Conservation (phyloP, 2,113 vertebrate genomes). For the Speoplatyrhinus poulsoni region DNA sequence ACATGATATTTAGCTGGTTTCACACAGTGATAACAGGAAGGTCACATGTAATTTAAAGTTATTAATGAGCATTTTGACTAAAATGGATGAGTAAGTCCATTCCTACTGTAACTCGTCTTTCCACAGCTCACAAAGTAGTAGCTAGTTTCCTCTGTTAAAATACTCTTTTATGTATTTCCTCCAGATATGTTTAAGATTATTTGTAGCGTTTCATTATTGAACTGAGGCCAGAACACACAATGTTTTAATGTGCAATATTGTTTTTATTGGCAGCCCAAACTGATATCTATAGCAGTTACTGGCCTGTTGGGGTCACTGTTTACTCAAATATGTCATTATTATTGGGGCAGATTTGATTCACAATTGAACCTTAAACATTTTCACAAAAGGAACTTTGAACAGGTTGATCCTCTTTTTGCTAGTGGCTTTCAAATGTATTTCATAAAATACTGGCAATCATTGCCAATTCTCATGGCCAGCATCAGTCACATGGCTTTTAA, state of each 20-base stretch:
- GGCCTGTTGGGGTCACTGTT: constrained; percentile 41
- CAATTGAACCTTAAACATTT: not conserved
- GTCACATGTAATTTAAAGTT: constrained; percentile 70
- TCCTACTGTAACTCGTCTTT: constrained; percentile 10
- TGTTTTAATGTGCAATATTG: too few species aligned
- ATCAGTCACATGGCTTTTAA: not conserved
- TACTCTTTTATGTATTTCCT: too few species aligned
- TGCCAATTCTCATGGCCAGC: not conserved
- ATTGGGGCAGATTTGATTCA: too few species aligned
- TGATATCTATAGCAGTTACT: not conserved
- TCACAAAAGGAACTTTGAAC: not conserved
- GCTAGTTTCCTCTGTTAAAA: not conserved
- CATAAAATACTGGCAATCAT: not conserved
- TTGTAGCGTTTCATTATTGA: too few species aligned
- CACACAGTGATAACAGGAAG: constrained; percentile 65
- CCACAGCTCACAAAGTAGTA: not conserved
- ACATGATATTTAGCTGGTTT: constrained; percentile 60
- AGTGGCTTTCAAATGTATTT: not conserved
- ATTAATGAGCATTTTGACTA: constrained; percentile 66
- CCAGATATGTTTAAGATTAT: too few species aligned
- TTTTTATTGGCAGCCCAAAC: too few species aligned
- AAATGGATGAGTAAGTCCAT: constrained; percentile 51
- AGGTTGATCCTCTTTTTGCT: too few species aligned
- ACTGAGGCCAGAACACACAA: too few species aligned
- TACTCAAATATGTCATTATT: constrained; percentile 12